Percentiles rank a stretch among this genome's conserved stretches.
Evolutionary conservation across 2,797 vertebrate species (phyloP).

Genomic region (Sylvilagus floridanus): DNA sequence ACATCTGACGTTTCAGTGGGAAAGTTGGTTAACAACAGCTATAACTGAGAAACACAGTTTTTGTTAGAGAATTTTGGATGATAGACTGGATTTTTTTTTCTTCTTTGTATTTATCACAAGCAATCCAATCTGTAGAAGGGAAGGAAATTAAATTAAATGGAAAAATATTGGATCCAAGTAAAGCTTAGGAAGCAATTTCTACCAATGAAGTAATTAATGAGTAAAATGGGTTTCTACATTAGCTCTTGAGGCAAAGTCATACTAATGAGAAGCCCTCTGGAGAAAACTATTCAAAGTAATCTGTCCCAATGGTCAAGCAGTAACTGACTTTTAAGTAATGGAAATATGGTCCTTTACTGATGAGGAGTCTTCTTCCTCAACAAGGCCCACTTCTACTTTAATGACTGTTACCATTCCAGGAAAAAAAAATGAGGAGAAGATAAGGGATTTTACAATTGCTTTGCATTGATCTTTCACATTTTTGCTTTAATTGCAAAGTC

Average conservation of each 20-base stretch:
- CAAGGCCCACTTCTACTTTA: constrained; percentile 23
- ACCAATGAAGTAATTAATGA: constrained; percentile 77
- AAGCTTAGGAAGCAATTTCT: constrained; percentile 77
- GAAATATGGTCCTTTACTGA: constrained; percentile 1
- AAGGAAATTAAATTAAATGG: constrained; percentile 70
- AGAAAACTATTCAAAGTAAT: constrained; percentile 69
- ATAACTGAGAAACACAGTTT: constrained; percentile 59
- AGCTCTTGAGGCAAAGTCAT: constrained; percentile 68
- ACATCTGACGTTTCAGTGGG: background rate
- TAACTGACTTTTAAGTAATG: constrained; percentile 62
- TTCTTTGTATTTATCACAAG: constrained; percentile 69
- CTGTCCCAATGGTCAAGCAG: constrained; percentile 39
- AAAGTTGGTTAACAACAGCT: constrained; percentile 46
- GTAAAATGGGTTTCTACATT: constrained; percentile 67
- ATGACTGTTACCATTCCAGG: constrained; percentile 6
- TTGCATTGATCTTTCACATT: background rate
- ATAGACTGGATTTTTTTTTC: constrained; percentile 16
- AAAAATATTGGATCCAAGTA: constrained; percentile 35
- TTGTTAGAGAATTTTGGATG: constrained; percentile 47
- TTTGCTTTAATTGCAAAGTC: constrained; percentile 51
- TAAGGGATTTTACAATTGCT: constrained; percentile 43
- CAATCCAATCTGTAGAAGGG: constrained; percentile 56
- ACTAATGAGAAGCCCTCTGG: constrained; percentile 67
- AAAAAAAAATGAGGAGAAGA: background rate
- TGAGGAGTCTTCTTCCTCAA: constrained; percentile 38